Conservation (phyloP, 1,140 invertebrate genomes). For the Ladona fulva region DNA sequence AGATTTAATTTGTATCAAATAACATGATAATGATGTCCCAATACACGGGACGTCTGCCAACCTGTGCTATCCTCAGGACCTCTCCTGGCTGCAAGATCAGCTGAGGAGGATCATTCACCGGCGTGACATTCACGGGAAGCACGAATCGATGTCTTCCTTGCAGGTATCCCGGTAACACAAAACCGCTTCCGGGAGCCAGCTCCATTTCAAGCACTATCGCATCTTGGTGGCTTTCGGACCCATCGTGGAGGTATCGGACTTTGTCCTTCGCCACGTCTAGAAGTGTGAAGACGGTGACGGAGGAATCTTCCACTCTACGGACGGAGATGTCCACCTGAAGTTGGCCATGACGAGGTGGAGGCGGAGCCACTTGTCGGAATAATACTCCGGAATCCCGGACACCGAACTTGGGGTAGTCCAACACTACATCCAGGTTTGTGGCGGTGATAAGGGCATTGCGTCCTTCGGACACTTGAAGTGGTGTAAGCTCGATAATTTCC, state of each 20-base stretch:
- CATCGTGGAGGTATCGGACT: conserved; percentile 83
- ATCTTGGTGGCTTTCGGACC: conserved; percentile 75
- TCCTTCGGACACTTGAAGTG: conserved; percentile 69
- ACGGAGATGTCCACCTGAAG: conserved; percentile 48
- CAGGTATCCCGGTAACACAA: conserved; percentile 72
- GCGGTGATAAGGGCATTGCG: conserved; percentile 62
- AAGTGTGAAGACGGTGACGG: conserved; percentile 52
- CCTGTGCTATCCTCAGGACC: conserved; percentile 68
- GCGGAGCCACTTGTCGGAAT: conserved; percentile 66
- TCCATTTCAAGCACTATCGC: conserved; percentile 75
- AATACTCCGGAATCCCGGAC: conserved; percentile 69
- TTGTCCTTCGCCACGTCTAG: conserved; percentile 63
- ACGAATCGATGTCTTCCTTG: conserved; percentile 76
- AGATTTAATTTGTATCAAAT: background rate
- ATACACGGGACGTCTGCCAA: conserved; percentile 30
- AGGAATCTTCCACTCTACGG: conserved; percentile 31
- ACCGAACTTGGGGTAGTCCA: conserved; percentile 78
- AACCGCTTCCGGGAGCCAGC: conserved; percentile 57
- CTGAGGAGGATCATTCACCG: conserved; percentile 81
- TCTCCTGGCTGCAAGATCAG: conserved; percentile 61
- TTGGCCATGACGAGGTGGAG: conserved; percentile 63
- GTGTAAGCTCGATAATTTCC: conserved; percentile 57
- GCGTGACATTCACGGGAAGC: conserved; percentile 71
- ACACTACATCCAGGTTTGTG: conserved; percentile 67
- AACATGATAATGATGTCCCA: background rate